phyloP scores from a whole-genome alignment of 2,888 invertebrate genomes.

The Eupeodes latifasciatus region DNA sequence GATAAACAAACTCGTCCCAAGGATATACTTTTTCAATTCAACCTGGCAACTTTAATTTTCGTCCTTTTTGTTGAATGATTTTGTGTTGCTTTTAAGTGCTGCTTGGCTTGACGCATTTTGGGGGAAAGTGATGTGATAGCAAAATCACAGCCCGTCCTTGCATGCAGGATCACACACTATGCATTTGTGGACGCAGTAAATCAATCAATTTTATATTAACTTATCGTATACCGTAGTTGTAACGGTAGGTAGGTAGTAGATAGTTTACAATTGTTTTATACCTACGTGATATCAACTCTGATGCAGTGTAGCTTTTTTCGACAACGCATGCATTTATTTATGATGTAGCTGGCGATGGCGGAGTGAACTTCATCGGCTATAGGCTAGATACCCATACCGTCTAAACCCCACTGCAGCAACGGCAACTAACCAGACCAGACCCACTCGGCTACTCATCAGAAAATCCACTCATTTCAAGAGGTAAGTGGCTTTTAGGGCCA shows the following conservation, averaged over 20 bases:
- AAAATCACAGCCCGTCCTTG: slow-evolving; percentile 52
- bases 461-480: slow-evolving; percentile 31
- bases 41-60: slow-evolving; percentile 32
- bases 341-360: not conserved
- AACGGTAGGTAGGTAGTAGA: not conserved
- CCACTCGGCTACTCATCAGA: not conserved
- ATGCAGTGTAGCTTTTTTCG: slow-evolving; percentile 5
- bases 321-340: slow-evolving; percentile 64
- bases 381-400: too few species aligned
- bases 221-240: slow-evolving; percentile 16
- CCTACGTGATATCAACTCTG: slow-evolving; percentile 2
- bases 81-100: slow-evolving; percentile 15
- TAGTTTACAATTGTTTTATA: too few species aligned
- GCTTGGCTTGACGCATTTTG: not conserved
- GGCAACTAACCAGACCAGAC: too few species aligned
- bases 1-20: slow-evolving; percentile 26
- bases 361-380: not conserved
- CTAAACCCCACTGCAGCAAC: too few species aligned
- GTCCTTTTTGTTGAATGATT: slow-evolving; percentile 26
- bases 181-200: slow-evolving; percentile 57
- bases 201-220: slow-evolving; percentile 75
- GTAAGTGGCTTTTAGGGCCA: slow-evolving; percentile 63
- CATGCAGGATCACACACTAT: slow-evolving; percentile 5
- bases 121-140: slow-evolving; percentile 58
- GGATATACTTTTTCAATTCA: slow-evolving; percentile 5